Evolutionary conservation across 64 coral and sea anemone genomes (phyloP), one percentile per base, ranked within the genome.

Genomic region (Acropora tenuis): DNA sequence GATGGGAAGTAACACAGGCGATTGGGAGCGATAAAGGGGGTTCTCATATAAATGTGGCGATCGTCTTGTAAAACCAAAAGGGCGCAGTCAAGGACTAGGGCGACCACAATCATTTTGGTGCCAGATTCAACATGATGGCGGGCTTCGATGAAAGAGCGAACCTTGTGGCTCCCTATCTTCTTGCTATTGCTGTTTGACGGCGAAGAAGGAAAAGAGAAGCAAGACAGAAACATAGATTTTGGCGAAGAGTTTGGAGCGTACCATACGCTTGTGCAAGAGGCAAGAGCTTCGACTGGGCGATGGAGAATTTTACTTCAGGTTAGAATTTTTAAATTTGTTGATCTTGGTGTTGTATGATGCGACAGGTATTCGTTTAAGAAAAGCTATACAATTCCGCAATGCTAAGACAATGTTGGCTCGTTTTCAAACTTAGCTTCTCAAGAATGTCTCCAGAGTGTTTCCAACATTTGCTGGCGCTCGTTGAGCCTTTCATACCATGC

Each of bases 381-480:
- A 63, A 13, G 15, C 59, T 63, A 76, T 7, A 76, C 74, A 76
- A 44, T 76, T 76, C 41, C 41, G 74, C 41, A 76, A 7, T 12
- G 30, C 30, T 76, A 45, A 46, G 74, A 76, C 74, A 76, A 76
- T 46, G 43, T 11, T 4, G 42, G 74, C 74, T 76, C 8, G 74
- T 76, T 76, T 76, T 46, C 74, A 76, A 76, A 76, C 74, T 76
- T 46, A 84, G 80, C 13, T 84, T 84, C 44, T 67, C 57, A 84
- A 84, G 57, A 67, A 61, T 84, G 80, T 84, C 59, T 20, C 80
- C 80, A 13, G 57, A 84, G 57, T 44, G 68, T 67, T 86, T 86
- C 19, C 44, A 74, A 52, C 65, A 69, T 76, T 44, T 77, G 7
- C 42, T 77, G 42, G 40, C 74, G 11, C 74, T 77, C 42, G 8